Evolutionary conservation across 2,797 vertebrate genomes (phyloP), one percentile per base, ranked within the genome.

Genomic region (Propithecus deckenii): DNA sequence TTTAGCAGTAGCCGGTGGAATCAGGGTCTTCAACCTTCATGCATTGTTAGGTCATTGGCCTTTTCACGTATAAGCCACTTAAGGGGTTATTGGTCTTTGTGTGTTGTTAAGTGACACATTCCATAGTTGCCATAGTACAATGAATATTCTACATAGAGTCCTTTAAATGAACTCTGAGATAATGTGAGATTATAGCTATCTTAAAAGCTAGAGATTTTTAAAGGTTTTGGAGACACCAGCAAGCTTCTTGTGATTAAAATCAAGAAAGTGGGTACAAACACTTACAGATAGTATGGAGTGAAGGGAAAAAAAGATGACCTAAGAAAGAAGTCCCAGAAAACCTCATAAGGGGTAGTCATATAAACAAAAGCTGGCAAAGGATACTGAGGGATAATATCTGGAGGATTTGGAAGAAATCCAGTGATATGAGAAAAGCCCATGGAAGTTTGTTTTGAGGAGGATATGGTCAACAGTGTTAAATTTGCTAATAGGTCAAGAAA

Each of bases 201-300:
- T 57, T 50, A 35, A 41, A 52, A 35, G 17, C 43, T 86, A n/a
- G 41, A 88, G 22, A 80, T 59, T 81, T 55, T 48, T 79, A 72
- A 80, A 84, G 50, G 78, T 94, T 92, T 96, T 86, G 55, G n/a
- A 88, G 59, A 74, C 12, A 69, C 25, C 28, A 74, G n/a, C 13
- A 20, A 63, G 55, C 89, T 15, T 78, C 35, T 96, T 74, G 41
- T 84, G 81, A 93, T 95, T 93, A 90, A 93, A 96, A 79, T 35
- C 59, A 83, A 90, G 65, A 50, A 69, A 80, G 32, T 38, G 14
- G 48, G 23, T 81, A 52, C 5, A 84, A 85, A 76, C 30, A 75
- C 57, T 65, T 95, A 57, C 0, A 84, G 50, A 30, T 35, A 63
- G 10, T 71, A 5, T n/a, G 32, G 32, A 59, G 14, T 59, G 17